These are phyloP conservation scores for Paracentrotus lividus DNA, from an alignment of 53 echinoderm and acorn worm genomes.

Conservation along the genomic window DNA sequence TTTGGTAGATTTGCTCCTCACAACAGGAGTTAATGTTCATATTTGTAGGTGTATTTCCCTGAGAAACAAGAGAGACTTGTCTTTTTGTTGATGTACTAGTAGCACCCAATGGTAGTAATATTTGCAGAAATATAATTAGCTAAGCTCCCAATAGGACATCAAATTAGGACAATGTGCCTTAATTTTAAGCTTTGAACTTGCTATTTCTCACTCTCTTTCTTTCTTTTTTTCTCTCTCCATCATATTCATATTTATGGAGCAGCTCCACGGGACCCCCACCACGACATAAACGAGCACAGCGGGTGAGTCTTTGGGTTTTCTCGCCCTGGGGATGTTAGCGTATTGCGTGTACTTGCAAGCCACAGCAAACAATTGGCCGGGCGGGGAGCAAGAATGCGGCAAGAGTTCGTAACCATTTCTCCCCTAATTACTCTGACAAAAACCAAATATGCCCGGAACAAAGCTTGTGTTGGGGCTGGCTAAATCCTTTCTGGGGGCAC, in stretches of 20 bases:
- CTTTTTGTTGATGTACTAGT: no score
- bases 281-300: constrained; percentile 61
- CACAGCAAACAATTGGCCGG: constrained; percentile 39
- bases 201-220: not conserved
- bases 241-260: constrained; percentile 46
- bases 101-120: not conserved
- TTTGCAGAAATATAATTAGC: not conserved
- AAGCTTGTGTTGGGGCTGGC: constrained; percentile 17
- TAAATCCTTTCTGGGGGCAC: constrained; percentile 52
- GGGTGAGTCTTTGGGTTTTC: constrained; percentile 53
- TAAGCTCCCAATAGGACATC: constrained; percentile 11
- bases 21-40: not conserved
- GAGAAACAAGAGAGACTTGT: not conserved
- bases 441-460: constrained; percentile 66
- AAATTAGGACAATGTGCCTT: constrained; percentile 11
- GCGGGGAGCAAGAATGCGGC: constrained; percentile 40
- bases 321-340: constrained; percentile 64
- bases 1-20: not conserved
- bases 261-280: constrained; percentile 53
- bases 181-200: not conserved
- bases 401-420: constrained; percentile 58
- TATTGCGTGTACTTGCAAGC: constrained; percentile 65
- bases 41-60: not conserved
- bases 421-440: constrained; percentile 65
- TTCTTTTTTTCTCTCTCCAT: not conserved